Evolutionary conservation across 2,113 vertebrate genomes (phyloP), one percentile per base, ranked within the genome.

Genomic region (Neopipo cinnamomea): DNA sequence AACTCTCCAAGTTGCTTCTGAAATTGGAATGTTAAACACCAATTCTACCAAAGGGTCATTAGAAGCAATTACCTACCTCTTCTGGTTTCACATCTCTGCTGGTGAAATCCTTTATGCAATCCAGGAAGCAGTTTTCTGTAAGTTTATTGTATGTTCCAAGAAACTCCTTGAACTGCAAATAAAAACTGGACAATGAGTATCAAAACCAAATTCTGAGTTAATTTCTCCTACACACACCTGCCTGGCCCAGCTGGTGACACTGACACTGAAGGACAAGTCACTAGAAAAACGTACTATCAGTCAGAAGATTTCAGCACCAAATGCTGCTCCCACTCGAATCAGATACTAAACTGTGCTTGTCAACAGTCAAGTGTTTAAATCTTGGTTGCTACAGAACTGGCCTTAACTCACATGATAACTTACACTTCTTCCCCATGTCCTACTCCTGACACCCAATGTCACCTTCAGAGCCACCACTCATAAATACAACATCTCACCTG

Each of bases 101-200:
- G 72, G 99, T 99, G 97, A 99, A 99, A 91, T 99, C 99, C 96
- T 99, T 99, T 86, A 99, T 98, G 74, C 99, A 99, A 94, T 99
- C 99, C 98, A 99, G 97, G 85, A 99, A 99, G 94, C 99, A 99
- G 96, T 98, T 99, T 95, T 99, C 99, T 58, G 99, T 99, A 91
- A 99, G 98, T 97, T 99, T 99, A 98, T 99, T 99, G 97, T 99
- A 99, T 4, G 99, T 99, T 85, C 99, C 99, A 96, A 99, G 98
- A 96, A 99, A 99, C 97, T 99, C 99, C 85, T 99, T 99, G 94
- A 99, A 99, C 99, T 99, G 72, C 4, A 85, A 88, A 78, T 92
- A 97, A 50, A 97, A 95, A 96, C 74, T 12, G 79, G 27, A 86
- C 42, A 68, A 67, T 88, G 28, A 96, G 49, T 49, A 85, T 80